Percentiles rank a stretch among this genome's conserved stretches.
These are phyloP conservation scores for Daktulosphaira vitifoliae DNA, from an alignment of 1,140 invertebrate species.

Conservation along the genomic window DNA sequence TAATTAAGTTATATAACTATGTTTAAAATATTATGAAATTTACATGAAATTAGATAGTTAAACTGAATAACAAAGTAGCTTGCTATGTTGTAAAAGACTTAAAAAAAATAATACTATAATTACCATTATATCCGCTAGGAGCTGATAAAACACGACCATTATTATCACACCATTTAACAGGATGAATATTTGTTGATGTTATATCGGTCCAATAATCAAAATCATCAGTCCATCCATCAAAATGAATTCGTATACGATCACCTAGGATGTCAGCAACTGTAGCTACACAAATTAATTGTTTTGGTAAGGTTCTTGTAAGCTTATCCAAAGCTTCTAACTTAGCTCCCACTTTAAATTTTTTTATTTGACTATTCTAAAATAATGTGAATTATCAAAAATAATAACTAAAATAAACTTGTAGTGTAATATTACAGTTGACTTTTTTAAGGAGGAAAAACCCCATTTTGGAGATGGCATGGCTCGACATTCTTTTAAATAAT, in stretches of 20 bases:
- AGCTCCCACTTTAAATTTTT: conserved; percentile 69
- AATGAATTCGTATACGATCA: conserved; percentile 79
- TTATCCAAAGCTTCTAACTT: conserved; percentile 92
- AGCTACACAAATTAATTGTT: conserved; percentile 59
- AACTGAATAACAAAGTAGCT: too few species aligned
- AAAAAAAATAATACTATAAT: too few species aligned
- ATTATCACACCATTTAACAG: conserved; percentile 83
- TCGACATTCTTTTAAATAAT: conserved; percentile 69
- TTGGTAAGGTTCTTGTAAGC: conserved; percentile 69
- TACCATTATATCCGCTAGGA: conserved; percentile 60
- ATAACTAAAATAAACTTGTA: background rate
- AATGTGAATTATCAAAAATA: too few species aligned
- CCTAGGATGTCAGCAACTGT: conserved; percentile 76
- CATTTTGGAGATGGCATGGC: conserved; percentile 61
- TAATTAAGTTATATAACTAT: too few species aligned
- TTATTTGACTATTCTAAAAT: background rate
- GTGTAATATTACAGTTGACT: background rate
- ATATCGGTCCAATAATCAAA: conserved; percentile 92
- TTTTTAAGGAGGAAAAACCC: background rate
- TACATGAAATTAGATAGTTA: too few species aligned
- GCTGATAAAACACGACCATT: conserved; percentile 70
- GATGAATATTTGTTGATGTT: conserved; percentile 85
- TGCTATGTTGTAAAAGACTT: too few species aligned
- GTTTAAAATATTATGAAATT: too few species aligned
- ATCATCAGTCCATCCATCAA: conserved; percentile 88